Base-by-base conservation (phyloP, 2,888 invertebrate genomes). In the Platerodrilus igneus region DNA sequence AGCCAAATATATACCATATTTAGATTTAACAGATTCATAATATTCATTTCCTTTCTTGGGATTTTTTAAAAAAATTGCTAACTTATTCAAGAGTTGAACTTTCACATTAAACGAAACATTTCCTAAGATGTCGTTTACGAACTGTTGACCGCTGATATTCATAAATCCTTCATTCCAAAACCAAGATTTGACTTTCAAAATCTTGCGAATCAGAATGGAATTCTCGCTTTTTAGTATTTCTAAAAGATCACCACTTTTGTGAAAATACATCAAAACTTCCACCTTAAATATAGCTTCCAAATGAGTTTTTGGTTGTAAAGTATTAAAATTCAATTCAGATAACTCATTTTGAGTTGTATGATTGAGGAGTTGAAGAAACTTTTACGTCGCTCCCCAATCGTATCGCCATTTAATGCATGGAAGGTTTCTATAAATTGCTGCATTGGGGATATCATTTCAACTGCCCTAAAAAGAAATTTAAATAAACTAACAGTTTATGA, bases 1-100 rank as follows among this genome's bases (percentile, higher is more conserved):
- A 14, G 50, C 47, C n/a, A 43, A 35, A 21, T 34, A 20, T n/a
- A 41, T 21, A 7, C 47, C 50, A 16, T 47, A 50, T 10, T 30
- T 38, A 4, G 27, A n/a, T 28, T 39, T 34, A 8, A 50, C 26
- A 6, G 39, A 30, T 26, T 34, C 26, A 21, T 46, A 48, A 36
- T 25, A 44, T 18, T 30, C 39, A 18, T 45, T 31, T 0, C 41
- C 44, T 17, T 23, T 17, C 16, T 40, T 15, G 6, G 31, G 13
- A 28, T 33, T 38, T 21, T 14, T 25, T 22, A 46, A 18, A 35
- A 30, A 19, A 10, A 31, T 22, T 0, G 40, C 14, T n/a, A 50
- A 35, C 11, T 41, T 37, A 17, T 45, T 45, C 4, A 44, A 6
- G 13, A 50, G 8, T 23, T 47, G 47, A 10, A 38, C 11, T 28